Evolutionary conservation across 2,113 vertebrate species (phyloP), one percentile per base, ranked within the genome.

Genomic region (Climacteris rufus): DNA sequence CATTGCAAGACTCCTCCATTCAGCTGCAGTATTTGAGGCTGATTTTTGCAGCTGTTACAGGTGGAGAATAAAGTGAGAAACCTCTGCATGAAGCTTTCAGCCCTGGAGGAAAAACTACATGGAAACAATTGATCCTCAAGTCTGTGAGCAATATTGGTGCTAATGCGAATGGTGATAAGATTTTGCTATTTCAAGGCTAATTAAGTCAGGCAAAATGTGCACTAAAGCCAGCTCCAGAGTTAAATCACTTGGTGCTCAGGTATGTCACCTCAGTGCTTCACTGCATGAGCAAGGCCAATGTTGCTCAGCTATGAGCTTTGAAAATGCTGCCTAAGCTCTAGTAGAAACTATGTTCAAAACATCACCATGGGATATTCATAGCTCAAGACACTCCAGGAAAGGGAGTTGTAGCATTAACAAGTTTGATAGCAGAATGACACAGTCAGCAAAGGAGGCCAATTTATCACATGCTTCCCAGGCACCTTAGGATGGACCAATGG

Each of bases 241-340:
- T 42, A 69, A 71, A 31, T 69, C 21, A 28, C 2, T 2, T 0
- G 0, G 6, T n/a, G 63, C 21, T 90, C 53, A 71, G 18, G 20
- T 50, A 7, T 69, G 49, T 30, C n/a, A 65, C 39, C 31, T 21
- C 1, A 2, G 4, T 54, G 27, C 7, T 54, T 21, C 33, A 30
- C 33, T 57, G 14, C 25, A 27, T 33, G 35, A 83, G 21, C 2
- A 1, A 69, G 24, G 27, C 15, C 28, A 14, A 11, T 3, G 4
- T 9, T 54, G 27, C 24, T 82, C 66, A 61, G 31, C 24, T 37
- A 4, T 15, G 14, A 31, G 37, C 15, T 91, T 65, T 77, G 35
- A 90, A 86, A 88, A 39, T 24, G 24, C 31, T 86, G 18, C 45
- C 14, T 37, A 49, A 42, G 8, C 42, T 83, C 50, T 27, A 27